These are phyloP conservation scores for Drosophila oshimai DNA, from an alignment of 1,140 invertebrate genomes.

Conservation along the genomic window DNA sequence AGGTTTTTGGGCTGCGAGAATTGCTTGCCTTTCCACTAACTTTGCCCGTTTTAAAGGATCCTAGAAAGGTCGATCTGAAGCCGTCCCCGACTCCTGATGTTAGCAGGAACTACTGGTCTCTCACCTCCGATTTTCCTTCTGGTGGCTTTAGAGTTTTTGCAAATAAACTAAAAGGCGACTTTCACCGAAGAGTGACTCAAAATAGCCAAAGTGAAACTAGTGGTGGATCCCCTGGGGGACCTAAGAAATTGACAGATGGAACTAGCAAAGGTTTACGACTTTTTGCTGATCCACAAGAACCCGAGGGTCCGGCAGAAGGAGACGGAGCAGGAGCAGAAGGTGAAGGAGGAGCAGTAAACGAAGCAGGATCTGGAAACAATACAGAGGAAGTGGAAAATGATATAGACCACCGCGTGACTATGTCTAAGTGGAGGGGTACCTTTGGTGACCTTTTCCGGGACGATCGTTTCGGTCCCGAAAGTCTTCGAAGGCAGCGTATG, in stretches of 20 bases:
- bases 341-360: neutral
- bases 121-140: too few relatives aligned
- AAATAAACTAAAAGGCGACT: neutral
- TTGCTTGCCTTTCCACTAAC: neutral
- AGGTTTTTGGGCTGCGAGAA: neutral
- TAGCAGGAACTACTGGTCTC: too few relatives aligned
- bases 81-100: neutral
- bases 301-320: too few relatives aligned
- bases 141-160: neutral
- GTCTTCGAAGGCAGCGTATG: neutral
- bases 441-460: neutral
- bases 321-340: neutral
- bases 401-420: neutral
- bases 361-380: too few relatives aligned
- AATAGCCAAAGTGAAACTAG: neutral
- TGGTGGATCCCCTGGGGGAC: too few relatives aligned
- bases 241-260: neutral
- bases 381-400: too few relatives aligned
- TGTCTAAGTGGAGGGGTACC: neutral
- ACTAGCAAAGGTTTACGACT: too few relatives aligned
- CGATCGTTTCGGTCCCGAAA: neutral
- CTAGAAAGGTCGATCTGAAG: neutral
- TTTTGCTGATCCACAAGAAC: neutral
- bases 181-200: too few relatives aligned
- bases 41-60: neutral